A percentile compares a stretch with the other conserved stretches of the same genome.
Evolutionary conservation across 2,113 vertebrate genomes (phyloP).

Genomic region (Gambusia holbrooki): DNA sequence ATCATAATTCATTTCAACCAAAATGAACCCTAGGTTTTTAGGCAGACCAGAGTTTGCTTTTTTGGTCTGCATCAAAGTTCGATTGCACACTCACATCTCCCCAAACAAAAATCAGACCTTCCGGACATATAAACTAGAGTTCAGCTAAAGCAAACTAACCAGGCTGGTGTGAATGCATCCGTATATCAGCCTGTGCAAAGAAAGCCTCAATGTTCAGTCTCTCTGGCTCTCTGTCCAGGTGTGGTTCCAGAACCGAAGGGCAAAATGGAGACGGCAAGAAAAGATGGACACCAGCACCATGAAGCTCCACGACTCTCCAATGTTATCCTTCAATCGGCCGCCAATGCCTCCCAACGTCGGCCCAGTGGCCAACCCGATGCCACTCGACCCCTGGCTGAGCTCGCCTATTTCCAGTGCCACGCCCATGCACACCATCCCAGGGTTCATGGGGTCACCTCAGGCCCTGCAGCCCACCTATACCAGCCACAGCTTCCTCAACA

Average conservation of each 20-base stretch:
- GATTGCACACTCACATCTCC: too few species aligned
- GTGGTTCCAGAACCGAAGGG: conserved; percentile 94
- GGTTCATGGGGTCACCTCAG: conserved; percentile 88
- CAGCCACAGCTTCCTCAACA: conserved; percentile 84
- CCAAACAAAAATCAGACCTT: too few species aligned
- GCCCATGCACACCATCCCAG: conserved; percentile 84
- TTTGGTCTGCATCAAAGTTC: too few species aligned
- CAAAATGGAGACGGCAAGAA: conserved; percentile 94
- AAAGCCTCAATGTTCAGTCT: neutral
- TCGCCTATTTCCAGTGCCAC: conserved; percentile 87
- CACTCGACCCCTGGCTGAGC: conserved; percentile 90
- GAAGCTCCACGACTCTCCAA: conserved; percentile 88
- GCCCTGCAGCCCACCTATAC: conserved; percentile 85
- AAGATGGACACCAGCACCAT: conserved; percentile 88
- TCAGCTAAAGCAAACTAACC: too few species aligned
- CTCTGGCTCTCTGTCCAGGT: conserved; percentile 74
- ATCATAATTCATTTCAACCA: too few species aligned
- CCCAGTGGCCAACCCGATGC: conserved; percentile 82
- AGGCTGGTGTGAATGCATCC: too few species aligned
- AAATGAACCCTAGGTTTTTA: too few species aligned
- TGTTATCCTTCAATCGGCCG: conserved; percentile 87
- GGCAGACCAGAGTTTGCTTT: too few species aligned
- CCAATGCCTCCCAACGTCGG: conserved; percentile 82
- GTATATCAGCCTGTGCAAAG: neutral
- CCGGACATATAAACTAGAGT: too few species aligned